A percentile compares a stretch with the other conserved stretches of the same genome.
Conservation (phyloP, 2,113 vertebrate species). For the Polypterus bichir region DNA sequence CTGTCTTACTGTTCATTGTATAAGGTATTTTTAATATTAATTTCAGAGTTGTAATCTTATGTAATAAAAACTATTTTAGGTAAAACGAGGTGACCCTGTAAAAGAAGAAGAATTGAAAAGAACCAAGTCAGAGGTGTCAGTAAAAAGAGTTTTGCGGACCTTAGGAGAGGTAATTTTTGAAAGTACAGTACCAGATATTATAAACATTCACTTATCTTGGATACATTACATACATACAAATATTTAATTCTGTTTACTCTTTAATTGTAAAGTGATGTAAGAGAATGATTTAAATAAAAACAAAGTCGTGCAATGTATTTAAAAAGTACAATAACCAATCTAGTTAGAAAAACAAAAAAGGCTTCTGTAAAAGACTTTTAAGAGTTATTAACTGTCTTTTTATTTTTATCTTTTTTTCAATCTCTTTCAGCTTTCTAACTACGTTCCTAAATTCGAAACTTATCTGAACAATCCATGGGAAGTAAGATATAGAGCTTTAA, state of each 20-base stretch:
- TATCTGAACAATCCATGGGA: constrained; percentile 52
- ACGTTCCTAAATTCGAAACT: constrained; percentile 52
- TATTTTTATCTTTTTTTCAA: neutral
- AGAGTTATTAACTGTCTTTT: too few species aligned
- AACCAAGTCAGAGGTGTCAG: constrained; percentile 28
- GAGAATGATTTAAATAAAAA: too few species aligned
- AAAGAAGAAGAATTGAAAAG: constrained; percentile 44
- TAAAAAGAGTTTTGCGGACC: constrained; percentile 37
- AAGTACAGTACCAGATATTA: neutral
- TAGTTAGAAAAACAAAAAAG: too few species aligned
- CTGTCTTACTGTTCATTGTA: neutral
- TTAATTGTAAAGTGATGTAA: too few species aligned
- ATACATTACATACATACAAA: neutral
- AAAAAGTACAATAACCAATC: too few species aligned
- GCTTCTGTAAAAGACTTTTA: too few species aligned
- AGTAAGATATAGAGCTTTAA: constrained; percentile 42
- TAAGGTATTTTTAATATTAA: neutral
- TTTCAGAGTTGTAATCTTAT: too few species aligned
- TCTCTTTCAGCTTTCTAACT: constrained; percentile 29
- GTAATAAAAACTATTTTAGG: constrained; percentile 31
- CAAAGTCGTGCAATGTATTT: too few species aligned
- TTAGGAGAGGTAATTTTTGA: constrained; percentile 46
- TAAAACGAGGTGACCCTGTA: constrained; percentile 40
- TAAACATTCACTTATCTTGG: neutral
- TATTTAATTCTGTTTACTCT: too few species aligned